These are phyloP conservation scores for Rhaphigaster nebulosa DNA, from an alignment of 2,888 invertebrate genomes.

Conservation along the genomic window DNA sequence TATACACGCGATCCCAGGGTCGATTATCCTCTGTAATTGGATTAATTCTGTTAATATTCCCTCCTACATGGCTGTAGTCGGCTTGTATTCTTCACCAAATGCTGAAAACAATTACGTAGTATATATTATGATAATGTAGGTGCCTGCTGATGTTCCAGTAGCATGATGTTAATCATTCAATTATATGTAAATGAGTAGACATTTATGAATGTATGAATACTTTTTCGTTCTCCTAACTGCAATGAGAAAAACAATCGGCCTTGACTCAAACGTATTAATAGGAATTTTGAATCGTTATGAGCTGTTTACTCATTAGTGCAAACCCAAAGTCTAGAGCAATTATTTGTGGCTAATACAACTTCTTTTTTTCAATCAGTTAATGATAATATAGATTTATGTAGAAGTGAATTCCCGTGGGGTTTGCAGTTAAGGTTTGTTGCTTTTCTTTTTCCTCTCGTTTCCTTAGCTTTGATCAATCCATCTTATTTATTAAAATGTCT, in stretches of 20 bases:
- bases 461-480: too few relatives aligned
- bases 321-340: too few relatives aligned
- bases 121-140: not conserved
- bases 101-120: not conserved
- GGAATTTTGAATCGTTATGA: too few relatives aligned
- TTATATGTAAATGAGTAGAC: not conserved
- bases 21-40: not conserved
- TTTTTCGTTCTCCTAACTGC: not conserved
- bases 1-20: not conserved
- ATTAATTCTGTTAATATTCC: not conserved
- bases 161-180: not conserved
- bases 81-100: not conserved
- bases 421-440: too few relatives aligned
- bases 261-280: too few relatives aligned
- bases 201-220: not conserved
- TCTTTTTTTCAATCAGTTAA: too few relatives aligned
- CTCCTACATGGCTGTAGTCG: not conserved
- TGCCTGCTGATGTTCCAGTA: not conserved
- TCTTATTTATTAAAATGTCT: too few relatives aligned
- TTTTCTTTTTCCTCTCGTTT: too few relatives aligned
- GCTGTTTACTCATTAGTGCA: too few relatives aligned
- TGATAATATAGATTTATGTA: too few relatives aligned
- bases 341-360: too few relatives aligned
- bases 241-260: not conserved
- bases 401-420: too few relatives aligned